Evolutionary conservation across 2,888 invertebrate genomes (phyloP).

Genomic region (Acanthopleura granulata): DNA sequence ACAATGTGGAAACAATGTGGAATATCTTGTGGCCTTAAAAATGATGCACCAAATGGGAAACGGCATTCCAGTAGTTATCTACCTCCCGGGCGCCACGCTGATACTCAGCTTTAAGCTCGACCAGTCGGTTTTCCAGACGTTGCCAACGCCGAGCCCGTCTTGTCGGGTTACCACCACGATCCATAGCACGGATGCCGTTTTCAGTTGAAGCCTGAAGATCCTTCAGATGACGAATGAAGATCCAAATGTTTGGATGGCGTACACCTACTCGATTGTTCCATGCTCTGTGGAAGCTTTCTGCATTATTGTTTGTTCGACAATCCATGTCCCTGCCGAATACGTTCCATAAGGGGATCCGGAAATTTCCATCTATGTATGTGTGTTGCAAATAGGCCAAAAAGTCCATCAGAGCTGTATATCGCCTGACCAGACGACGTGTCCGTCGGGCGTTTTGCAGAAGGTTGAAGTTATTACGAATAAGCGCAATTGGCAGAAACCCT

Average conservation of each 20-base stretch:
- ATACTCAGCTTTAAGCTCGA: no score
- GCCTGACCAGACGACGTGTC: neutral
- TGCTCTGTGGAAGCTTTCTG: constrained; percentile 5
- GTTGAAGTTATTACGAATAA: constrained; percentile 7
- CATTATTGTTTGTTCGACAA: constrained; percentile 16
- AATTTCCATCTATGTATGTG: constrained; percentile 17
- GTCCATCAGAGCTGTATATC: constrained; percentile 10
- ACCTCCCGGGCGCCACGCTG: no score
- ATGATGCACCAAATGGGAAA: no score
- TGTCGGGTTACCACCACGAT: no score
- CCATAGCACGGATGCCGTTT: neutral
- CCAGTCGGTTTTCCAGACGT: no score
- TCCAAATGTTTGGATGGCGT: constrained; percentile 12
- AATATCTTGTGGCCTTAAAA: no score
- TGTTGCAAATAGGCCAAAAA: constrained; percentile 8
- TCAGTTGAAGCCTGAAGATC: neutral
- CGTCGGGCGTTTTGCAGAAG: neutral
- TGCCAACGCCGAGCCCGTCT: no score
- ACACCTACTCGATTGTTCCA: constrained; percentile 4
- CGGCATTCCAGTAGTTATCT: no score
- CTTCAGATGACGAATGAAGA: constrained; percentile 17
- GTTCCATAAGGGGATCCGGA: constrained; percentile 12
- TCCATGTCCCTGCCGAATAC: constrained; percentile 20
- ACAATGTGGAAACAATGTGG: no score
- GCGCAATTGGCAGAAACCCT: constrained; percentile 9